These are phyloP conservation scores for Xestia xanthographa DNA, from an alignment of 2,888 invertebrate genomes.

Conservation along the genomic window DNA sequence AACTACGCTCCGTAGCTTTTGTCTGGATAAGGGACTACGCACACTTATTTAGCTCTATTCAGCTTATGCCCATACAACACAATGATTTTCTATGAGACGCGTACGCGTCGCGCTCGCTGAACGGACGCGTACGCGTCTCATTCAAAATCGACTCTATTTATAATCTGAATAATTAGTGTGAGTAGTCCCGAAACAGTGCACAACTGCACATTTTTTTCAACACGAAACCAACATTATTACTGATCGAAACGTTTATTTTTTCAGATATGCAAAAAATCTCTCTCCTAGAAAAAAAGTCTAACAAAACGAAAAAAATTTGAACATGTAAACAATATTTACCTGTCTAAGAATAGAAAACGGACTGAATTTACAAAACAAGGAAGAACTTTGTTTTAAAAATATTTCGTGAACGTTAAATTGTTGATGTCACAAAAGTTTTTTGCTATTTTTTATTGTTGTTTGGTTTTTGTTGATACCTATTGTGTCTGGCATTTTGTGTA, in stretches of 20 bases:
- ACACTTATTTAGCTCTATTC: too few relatives aligned
- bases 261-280: constrained; percentile 34
- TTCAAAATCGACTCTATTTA: too few relatives aligned
- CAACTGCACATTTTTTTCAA: not conserved
- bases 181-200: too few relatives aligned
- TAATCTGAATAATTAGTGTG: too few relatives aligned
- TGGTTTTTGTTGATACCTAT: not conserved
- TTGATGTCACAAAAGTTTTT: constrained; percentile 1
- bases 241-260: constrained; percentile 3
- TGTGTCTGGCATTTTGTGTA: not conserved
- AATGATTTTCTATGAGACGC: too few relatives aligned
- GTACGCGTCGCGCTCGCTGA: too few relatives aligned
- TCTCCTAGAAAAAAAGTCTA: constrained; percentile 36
- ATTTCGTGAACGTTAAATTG: constrained; percentile 22
- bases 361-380: not conserved
- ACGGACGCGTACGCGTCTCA: too few relatives aligned
- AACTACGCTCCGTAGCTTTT: not conserved
- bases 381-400: constrained; percentile 24
- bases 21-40: too few relatives aligned
- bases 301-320: not conserved
- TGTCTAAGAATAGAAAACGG: not conserved
- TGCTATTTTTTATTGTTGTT: constrained; percentile 1
- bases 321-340: not conserved
- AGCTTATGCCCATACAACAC: too few relatives aligned
- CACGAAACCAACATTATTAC: not conserved